phyloP scores from a whole-genome alignment of 2,888 invertebrate species.

The Agonopterix alstromeriana region DNA sequence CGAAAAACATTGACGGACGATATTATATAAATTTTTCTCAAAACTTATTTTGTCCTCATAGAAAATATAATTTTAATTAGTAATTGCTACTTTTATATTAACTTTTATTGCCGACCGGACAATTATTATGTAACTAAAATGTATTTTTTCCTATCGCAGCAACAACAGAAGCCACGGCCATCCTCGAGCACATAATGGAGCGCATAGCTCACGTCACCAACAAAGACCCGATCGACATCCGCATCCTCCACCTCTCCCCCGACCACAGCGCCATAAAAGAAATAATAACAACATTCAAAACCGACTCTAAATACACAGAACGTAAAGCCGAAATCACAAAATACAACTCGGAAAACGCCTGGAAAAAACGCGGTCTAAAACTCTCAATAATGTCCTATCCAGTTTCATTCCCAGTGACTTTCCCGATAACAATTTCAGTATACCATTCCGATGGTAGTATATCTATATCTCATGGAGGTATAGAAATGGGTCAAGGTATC shows the following conservation, averaged over 20 bases:
- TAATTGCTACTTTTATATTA: too few relatives aligned
- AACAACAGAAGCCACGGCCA: constrained; percentile 75
- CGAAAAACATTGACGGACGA: too few relatives aligned
- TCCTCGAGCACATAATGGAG: constrained; percentile 81
- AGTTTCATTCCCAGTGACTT: constrained; percentile 69
- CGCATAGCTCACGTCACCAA: constrained; percentile 74
- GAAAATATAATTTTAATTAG: too few relatives aligned
- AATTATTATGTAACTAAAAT: background rate
- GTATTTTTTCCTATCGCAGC: constrained; percentile 27
- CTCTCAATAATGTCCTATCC: constrained; percentile 81
- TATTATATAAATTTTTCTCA: too few relatives aligned
- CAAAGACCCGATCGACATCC: constrained; percentile 77
- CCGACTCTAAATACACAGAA: constrained; percentile 71
- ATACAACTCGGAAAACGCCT: constrained; percentile 81
- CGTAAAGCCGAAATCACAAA: constrained; percentile 65
- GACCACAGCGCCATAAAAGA: constrained; percentile 44
- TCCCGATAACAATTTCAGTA: constrained; percentile 78
- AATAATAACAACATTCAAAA: constrained; percentile 76
- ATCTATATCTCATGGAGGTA: constrained; percentile 80
- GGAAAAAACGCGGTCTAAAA: constrained; percentile 83
- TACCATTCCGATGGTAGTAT: constrained; percentile 83
- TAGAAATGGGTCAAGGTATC: constrained; percentile 87
- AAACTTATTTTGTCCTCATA: too few relatives aligned
- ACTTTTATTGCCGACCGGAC: too few relatives aligned
- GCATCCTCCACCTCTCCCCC: constrained; percentile 66